Evolutionary conservation across 2,113 vertebrate species (phyloP).

Genomic region (Lathamus discolor): DNA sequence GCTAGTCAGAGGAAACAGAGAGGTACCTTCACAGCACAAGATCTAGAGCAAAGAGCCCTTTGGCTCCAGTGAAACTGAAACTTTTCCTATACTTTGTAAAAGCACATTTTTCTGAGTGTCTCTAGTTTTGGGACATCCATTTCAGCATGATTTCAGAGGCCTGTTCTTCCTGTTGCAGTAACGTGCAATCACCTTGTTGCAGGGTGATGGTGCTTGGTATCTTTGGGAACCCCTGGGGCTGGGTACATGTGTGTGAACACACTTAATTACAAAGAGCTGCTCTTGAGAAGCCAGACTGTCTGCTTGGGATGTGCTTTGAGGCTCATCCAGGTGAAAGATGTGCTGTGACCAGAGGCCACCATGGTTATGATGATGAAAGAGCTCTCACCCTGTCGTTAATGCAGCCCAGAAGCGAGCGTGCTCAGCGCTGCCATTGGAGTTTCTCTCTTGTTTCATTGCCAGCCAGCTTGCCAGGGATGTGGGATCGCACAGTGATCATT

Average conservation of each 20-base stretch:
- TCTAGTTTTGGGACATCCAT: neutral
- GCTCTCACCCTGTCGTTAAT: neutral
- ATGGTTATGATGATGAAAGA: neutral
- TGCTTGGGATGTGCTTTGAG: neutral
- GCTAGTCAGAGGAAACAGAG: neutral
- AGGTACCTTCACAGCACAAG: neutral
- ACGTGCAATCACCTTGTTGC: neutral
- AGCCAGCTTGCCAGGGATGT: conserved; percentile 94
- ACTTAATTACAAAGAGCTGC: neutral
- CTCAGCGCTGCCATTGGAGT: neutral
- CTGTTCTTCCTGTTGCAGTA: neutral
- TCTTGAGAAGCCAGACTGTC: conserved; percentile 12
- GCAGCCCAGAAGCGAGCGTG: neutral
- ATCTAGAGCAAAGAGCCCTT: neutral
- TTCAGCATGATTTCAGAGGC: neutral
- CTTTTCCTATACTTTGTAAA: neutral
- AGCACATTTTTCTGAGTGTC: neutral
- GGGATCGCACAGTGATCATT: conserved; percentile 88
- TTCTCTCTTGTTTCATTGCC: neutral
- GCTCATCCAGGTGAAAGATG: neutral
- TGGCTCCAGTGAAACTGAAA: neutral
- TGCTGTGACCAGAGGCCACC: neutral
- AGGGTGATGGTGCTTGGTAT: neutral
- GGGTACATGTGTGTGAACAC: neutral
- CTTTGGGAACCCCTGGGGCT: neutral